Base-by-base conservation (phyloP, 2,113 vertebrate genomes). In the Rattus norvegicus region DNA sequence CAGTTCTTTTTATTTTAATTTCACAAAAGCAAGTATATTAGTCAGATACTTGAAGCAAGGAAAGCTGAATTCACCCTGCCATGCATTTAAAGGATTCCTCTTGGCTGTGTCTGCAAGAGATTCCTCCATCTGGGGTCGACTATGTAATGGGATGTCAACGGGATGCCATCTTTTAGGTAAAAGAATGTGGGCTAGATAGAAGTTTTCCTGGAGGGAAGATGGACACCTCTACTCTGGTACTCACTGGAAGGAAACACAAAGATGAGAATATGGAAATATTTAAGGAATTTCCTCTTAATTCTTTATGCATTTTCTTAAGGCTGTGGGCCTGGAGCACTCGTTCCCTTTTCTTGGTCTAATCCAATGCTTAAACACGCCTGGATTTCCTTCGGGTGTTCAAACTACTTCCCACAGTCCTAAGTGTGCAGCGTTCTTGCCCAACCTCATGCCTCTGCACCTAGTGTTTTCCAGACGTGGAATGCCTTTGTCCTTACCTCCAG, bases 211-310 rank as follows among this genome's bases (percentile, higher is more conserved):
- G 3, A 36, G 19, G n/a, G 43, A 36, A 30, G 7, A 39, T 24
- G 54, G 33, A 56, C 59, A 22, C 11, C 8, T 13, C 6, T 56
- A 52, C 49, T 2, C 2, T 5, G n/a, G 7, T 28, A 13, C 63
- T 54, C 19, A 17, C 39, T 7, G 14, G 47, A 92, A 96, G 36
- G 67, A 90, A 93, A 85, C 75, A 83, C 88, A 30, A 39, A 81
- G 61, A 54, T 56, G 49, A 90, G 43, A 94, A 61, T 11, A 81
- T 7, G 4, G 67, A 95, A 96, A 49, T 86, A 95, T 79, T 61
- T 77, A n/a, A 89, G 91, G 67, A 90, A 89, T 69, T 47, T 84
- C 54, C 17, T 56, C 26, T 84, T 39, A 16, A 16, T 84, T 84
- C 56, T 43, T 80, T 54, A 9, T 54, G 77, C 49, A 80, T 36